A percentile compares a stretch with the other conserved stretches of the same genome.
These are phyloP conservation scores for Neodiprion virginianus DNA, from an alignment of 1,140 invertebrate genomes.

Conservation along the genomic window DNA sequence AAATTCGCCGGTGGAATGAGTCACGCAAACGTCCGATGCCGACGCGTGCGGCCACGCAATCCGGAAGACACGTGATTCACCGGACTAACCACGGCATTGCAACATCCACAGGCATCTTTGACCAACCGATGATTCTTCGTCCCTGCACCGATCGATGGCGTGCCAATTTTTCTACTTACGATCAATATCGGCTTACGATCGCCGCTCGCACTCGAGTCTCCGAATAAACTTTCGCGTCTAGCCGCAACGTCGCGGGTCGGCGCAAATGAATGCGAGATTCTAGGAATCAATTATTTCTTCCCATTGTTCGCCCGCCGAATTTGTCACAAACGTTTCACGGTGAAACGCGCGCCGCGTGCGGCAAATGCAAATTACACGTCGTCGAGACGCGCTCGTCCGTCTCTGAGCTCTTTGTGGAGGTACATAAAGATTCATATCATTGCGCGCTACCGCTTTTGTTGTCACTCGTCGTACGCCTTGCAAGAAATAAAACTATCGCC, in stretches of 20 bases:
- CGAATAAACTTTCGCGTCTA: not conserved
- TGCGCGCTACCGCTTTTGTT: not conserved
- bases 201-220: not conserved
- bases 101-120: too few species aligned
- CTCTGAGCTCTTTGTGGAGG: not conserved
- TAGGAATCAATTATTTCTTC: not conserved
- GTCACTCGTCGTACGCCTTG: not conserved
- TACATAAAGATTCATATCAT: not conserved
- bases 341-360: conserved; percentile 1
- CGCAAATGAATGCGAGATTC: not conserved
- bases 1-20: conserved; percentile 22
- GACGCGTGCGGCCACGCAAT: conserved; percentile 46
- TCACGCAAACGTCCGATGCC: conserved; percentile 21
- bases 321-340: not conserved
- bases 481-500: not conserved
- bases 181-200: not conserved
- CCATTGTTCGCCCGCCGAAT: not conserved
- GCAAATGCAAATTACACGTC: not conserved
- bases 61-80: conserved; percentile 51
- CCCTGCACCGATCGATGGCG: not conserved
- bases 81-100: conserved; percentile 5
- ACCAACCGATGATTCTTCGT: not conserved
- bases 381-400: not conserved
- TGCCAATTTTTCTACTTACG: not conserved
- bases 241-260: not conserved